Percentiles rank a stretch among this genome's conserved stretches.
Evolutionary conservation across 2,113 vertebrate species (phyloP).

Genomic region (Euleptes europaea): DNA sequence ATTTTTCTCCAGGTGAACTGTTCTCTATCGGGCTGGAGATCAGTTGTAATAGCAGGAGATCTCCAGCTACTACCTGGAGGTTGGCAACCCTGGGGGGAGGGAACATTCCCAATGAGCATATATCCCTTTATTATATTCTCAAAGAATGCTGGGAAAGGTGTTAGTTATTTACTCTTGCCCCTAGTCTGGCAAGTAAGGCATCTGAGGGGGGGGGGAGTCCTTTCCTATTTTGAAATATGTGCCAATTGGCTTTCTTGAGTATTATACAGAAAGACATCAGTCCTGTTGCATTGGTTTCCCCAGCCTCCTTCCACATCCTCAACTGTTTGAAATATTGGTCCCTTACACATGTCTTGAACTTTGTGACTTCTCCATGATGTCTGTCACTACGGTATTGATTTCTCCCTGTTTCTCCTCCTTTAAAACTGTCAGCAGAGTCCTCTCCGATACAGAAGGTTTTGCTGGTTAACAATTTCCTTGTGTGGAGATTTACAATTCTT

Average conservation of each 20-base stretch:
- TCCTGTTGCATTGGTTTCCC: background rate
- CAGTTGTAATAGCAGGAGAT: too few species aligned
- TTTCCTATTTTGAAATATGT: conserved; percentile 14
- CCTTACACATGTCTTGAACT: conserved; percentile 30
- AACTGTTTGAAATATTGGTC: conserved; percentile 30
- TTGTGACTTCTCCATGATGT: conserved; percentile 23
- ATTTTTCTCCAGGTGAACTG: too few species aligned
- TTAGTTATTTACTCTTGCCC: conserved; percentile 5
- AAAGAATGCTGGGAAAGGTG: background rate
- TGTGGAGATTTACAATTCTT: background rate
- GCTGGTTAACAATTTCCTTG: conserved; percentile 1
- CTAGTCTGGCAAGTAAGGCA: background rate
- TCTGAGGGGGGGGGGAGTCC: background rate
- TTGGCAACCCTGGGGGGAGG: too few species aligned
- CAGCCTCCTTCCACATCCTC: background rate
- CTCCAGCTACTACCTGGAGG: too few species aligned
- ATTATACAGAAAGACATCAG: conserved; percentile 5
- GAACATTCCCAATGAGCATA: background rate
- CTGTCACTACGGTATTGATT: conserved; percentile 26
- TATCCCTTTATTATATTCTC: background rate
- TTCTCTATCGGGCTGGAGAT: too few species aligned
- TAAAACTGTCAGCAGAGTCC: conserved; percentile 10
- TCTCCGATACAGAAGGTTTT: background rate
- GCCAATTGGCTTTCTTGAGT: background rate
- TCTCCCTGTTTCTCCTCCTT: conserved; percentile 20